Evolutionary conservation across 2,888 invertebrate genomes (phyloP), one percentile per base, ranked within the genome.

Genomic region (Agrilus mali): DNA sequence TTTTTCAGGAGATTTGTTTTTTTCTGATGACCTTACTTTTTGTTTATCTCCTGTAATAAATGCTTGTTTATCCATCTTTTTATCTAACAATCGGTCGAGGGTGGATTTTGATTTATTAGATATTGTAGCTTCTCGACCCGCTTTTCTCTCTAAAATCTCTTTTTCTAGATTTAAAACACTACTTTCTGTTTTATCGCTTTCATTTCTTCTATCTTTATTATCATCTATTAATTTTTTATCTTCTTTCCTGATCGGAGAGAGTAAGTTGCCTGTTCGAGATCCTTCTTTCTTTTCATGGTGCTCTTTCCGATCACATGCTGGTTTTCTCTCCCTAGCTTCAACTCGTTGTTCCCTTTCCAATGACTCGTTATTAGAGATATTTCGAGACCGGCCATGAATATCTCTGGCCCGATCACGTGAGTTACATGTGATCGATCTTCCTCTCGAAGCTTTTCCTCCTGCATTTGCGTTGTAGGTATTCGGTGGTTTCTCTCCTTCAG

Each of bases 401-500:
- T 75, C 73, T 78, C 78, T 66, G 76, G 75, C 60, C 74, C 79
- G 68, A 78, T 77, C 72, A 78, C 78, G 68, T 61, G 73, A 50
- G 58, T 65, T 59, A 55, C 58, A 50, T 41, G 58, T 36, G 44
- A 55, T 48, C 49, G 59, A 48, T 43, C 60, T 50, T 40, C 60
- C 57, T 50, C 57, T 50, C 47, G 55, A 48, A 51, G 55, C 45
- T 53, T 53, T 53, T 53, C 60, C 52, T 55, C 62, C 27, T 27
- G 27, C 27, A 27, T 10, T 56, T 49, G 59, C 58, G 55, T 58
- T 54, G 52, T 54, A 57, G 60, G 70, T 54, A 71, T 72, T 61
- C 61, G 65, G 55, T 70, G 76, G 67, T 82, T 84, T 80, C 77
- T 80, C 79, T 83, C 83, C 74, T 73, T 82, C 75, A 84, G 69